phyloP scores from a whole-genome alignment of 2,888 invertebrate genomes.

The Clostera curtula region DNA sequence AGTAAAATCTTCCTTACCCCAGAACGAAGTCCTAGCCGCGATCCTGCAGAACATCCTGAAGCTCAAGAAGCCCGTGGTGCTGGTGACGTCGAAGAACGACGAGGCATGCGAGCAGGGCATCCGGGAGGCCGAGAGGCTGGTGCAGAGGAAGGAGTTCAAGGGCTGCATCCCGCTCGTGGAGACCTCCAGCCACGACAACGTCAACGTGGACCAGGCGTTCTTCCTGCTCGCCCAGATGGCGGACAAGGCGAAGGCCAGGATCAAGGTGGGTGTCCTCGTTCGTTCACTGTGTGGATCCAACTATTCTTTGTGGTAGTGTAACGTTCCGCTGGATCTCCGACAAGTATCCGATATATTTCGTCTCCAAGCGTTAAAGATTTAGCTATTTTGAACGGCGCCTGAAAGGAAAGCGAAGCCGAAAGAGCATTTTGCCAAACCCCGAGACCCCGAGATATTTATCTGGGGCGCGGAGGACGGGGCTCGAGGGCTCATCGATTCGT shows the following conservation, averaged over 20 bases:
- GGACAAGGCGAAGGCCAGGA: conserved; percentile 89
- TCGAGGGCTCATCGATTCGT: too few relatives aligned
- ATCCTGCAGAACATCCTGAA: conserved; percentile 91
- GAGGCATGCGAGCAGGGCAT: conserved; percentile 91
- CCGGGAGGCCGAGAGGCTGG: conserved; percentile 91
- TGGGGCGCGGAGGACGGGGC: too few relatives aligned
- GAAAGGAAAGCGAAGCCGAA: too few relatives aligned
- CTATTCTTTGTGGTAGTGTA: not conserved
- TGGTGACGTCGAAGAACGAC: conserved; percentile 97
- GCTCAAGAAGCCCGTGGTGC: conserved; percentile 95
- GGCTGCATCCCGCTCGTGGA: conserved; percentile 92
- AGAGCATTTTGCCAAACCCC: too few relatives aligned
- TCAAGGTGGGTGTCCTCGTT: conserved; percentile 49
- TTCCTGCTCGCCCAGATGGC: conserved; percentile 92
- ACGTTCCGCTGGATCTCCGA: too few relatives aligned
- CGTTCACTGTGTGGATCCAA: not conserved
- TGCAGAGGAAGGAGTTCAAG: conserved; percentile 92
- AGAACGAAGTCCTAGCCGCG: conserved; percentile 85
- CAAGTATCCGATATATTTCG: too few relatives aligned
- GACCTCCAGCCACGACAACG: conserved; percentile 96
- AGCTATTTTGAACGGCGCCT: too few relatives aligned
- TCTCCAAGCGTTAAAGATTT: too few relatives aligned
- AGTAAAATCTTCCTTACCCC: too few relatives aligned
- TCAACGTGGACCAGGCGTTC: conserved; percentile 96
- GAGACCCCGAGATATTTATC: too few relatives aligned